A percentile compares a stretch with the other conserved stretches of the same genome.
These are phyloP conservation scores for Chymomyza fuscimana DNA, from an alignment of 2,888 invertebrate species.

Conservation along the genomic window DNA sequence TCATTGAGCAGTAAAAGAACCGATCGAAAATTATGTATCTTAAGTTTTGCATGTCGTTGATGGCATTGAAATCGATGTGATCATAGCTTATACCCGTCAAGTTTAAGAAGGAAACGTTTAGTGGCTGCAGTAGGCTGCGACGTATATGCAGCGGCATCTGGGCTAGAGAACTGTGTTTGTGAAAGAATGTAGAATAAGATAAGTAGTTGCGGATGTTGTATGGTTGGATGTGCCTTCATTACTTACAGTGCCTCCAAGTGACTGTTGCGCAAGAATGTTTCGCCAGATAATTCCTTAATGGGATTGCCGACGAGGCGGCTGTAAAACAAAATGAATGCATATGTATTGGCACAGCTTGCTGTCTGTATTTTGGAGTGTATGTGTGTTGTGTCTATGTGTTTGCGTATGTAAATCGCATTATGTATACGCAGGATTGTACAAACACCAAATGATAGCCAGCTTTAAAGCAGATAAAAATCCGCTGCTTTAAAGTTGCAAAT, in stretches of 20 bases:
- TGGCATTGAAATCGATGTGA: slow-evolving; percentile 81
- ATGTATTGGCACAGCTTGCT: slow-evolving; percentile 10
- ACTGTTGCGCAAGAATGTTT: slow-evolving; percentile 78
- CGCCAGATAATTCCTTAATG: slow-evolving; percentile 78
- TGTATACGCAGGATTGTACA: slow-evolving; percentile 44
- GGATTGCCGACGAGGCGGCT: slow-evolving; percentile 81
- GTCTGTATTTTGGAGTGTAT: neutral
- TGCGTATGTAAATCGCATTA: slow-evolving; percentile 25
- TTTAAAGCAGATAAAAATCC: slow-evolving; percentile 46
- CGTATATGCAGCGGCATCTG: slow-evolving; percentile 76
- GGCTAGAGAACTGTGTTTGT: slow-evolving; percentile 78
- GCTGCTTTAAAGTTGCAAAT: slow-evolving; percentile 2
- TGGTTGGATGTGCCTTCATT: slow-evolving; percentile 18
- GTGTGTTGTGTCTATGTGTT: neutral
- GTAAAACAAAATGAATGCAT: slow-evolving; percentile 53
- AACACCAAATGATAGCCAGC: slow-evolving; percentile 54
- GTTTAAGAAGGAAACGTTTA: slow-evolving; percentile 79
- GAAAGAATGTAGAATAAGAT: neutral
- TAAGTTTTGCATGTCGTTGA: slow-evolving; percentile 80
- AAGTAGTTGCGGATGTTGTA: slow-evolving; percentile 8
- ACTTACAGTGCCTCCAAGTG: slow-evolving; percentile 82
- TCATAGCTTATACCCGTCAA: slow-evolving; percentile 81
- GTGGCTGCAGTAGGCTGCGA: slow-evolving; percentile 58
- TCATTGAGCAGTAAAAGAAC: slow-evolving; percentile 84
- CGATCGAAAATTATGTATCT: slow-evolving; percentile 82